Evolutionary conservation across 2,888 invertebrate species (phyloP).

Genomic region (Pteria penguin): DNA sequence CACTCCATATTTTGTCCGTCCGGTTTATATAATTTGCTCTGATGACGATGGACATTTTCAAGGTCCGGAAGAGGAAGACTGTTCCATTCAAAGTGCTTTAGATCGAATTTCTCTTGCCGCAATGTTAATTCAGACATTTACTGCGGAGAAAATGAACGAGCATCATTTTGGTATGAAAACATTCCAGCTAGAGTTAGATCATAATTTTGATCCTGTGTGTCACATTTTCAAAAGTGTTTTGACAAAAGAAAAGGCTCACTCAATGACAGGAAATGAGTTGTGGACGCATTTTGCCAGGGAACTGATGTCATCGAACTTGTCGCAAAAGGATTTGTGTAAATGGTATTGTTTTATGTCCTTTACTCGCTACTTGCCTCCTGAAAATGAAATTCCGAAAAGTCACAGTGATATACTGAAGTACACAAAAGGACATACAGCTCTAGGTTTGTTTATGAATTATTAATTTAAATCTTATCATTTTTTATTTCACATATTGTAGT

Average conservation of each 20-base stretch:
- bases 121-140: constrained; percentile 90
- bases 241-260: constrained; percentile 86
- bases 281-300: constrained; percentile 93
- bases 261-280: constrained; percentile 85
- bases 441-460: constrained; percentile 83
- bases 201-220: constrained; percentile 84
- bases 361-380: constrained; percentile 86
- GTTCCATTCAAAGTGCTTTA: constrained; percentile 87
- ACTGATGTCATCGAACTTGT: constrained; percentile 84
- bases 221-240: constrained; percentile 87
- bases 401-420: constrained; percentile 79
- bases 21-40: constrained; percentile 90
- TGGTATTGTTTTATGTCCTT: constrained; percentile 94
- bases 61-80: constrained; percentile 84
- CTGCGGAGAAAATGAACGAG: constrained; percentile 92
- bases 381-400: constrained; percentile 82
- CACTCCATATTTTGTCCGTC: constrained; percentile 83
- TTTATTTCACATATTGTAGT: too few relatives aligned
- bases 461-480: too few relatives aligned
- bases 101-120: constrained; percentile 87
- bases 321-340: constrained; percentile 85
- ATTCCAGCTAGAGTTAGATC: constrained; percentile 87
- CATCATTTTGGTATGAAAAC: constrained; percentile 89
- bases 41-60: constrained; percentile 90
- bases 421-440: constrained; percentile 88